Conservation (phyloP, 2,113 vertebrate species). For the Solea senegalensis region DNA sequence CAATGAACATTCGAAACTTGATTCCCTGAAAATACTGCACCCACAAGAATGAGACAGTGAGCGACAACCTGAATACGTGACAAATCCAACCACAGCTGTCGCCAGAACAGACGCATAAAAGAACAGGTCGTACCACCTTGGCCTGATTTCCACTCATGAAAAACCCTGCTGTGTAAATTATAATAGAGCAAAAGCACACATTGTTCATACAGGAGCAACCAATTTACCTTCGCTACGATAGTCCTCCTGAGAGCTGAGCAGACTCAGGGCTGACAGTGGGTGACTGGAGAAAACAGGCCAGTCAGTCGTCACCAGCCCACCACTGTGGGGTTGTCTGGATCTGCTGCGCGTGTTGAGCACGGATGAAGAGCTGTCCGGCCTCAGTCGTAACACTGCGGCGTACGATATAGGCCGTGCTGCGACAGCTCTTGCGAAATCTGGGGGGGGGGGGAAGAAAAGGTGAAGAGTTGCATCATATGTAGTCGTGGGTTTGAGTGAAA, state of each 20-base stretch:
- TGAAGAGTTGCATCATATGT: neutral
- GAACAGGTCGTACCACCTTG: no score
- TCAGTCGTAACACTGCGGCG: conserved; percentile 89
- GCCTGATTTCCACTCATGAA: no score
- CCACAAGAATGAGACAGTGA: no score
- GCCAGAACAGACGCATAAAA: no score
- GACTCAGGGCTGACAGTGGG: conserved; percentile 81
- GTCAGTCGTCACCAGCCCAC: conserved; percentile 75
- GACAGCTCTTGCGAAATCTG: conserved; percentile 85
- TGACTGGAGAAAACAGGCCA: conserved; percentile 85
- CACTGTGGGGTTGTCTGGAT: conserved; percentile 77
- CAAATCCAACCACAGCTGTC: no score
- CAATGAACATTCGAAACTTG: no score
- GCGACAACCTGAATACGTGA: no score
- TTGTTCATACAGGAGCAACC: conserved; percentile 27
- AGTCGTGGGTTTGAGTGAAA: neutral
- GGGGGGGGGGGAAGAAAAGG: conserved; percentile 1
- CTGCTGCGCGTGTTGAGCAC: conserved; percentile 82
- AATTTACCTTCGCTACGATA: conserved; percentile 88
- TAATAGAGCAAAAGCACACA: conserved; percentile 11
- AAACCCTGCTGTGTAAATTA: no score
- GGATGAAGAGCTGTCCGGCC: conserved; percentile 85
- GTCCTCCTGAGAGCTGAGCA: conserved; percentile 86
- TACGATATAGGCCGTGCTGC: conserved; percentile 86
- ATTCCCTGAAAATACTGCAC: no score